Conservation (phyloP, 2,888 invertebrate species). For the Dicranocentrus wangi region DNA sequence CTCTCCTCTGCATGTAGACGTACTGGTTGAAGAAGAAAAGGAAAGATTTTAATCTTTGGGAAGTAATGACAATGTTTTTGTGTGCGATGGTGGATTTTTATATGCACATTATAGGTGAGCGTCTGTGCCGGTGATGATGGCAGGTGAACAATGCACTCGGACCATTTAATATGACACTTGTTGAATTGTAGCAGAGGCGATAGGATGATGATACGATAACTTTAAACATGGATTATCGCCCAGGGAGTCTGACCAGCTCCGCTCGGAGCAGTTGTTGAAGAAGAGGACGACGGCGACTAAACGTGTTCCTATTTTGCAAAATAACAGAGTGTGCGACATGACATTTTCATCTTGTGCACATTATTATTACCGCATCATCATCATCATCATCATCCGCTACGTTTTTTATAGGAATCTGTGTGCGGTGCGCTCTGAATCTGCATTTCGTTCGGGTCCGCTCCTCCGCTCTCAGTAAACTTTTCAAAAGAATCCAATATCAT, state of each 20-base stretch:
- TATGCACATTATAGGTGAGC: constrained; percentile 7
- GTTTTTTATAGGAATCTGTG: background rate
- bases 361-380: background rate
- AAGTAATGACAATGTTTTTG: constrained; percentile 28
- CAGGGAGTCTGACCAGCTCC: background rate
- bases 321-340: constrained; percentile 21
- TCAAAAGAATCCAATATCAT: too few species aligned
- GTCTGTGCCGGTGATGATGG: background rate
- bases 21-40: background rate
- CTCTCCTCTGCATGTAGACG: background rate
- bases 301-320: constrained; percentile 25
- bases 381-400: too few species aligned
- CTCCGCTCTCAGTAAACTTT: too few species aligned
- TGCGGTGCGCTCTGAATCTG: too few species aligned
- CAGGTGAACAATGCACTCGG: constrained; percentile 19
- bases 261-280: background rate
- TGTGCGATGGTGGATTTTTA: constrained; percentile 18
- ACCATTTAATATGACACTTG: constrained; percentile 33
- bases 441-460: too few species aligned
- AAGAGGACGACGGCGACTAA: background rate
- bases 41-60: constrained; percentile 42
- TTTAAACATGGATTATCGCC: background rate
- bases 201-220: background rate
- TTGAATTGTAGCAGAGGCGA: constrained; percentile 15
- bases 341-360: constrained; percentile 10